A percentile compares a stretch with the other conserved stretches of the same genome.
Conservation (phyloP, 2,113 vertebrate genomes). For the Cephalopterus ornatus region DNA sequence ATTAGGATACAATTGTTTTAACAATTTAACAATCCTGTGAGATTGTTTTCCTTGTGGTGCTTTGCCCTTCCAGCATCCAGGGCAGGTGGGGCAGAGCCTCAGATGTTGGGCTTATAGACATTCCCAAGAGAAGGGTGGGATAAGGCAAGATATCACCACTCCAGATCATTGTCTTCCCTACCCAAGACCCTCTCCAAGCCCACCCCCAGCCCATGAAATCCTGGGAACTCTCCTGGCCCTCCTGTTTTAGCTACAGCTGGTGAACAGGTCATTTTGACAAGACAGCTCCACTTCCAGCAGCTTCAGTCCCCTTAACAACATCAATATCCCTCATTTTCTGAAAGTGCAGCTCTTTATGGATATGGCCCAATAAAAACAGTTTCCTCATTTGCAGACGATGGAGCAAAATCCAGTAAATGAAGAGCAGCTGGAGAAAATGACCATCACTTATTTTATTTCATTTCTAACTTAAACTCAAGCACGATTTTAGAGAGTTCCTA, state of each 20-base stretch:
- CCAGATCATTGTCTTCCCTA: not conserved
- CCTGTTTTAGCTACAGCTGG: fast-evolving
- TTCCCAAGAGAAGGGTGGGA: not conserved
- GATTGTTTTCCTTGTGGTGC: not conserved
- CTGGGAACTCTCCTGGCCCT: not conserved
- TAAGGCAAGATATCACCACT: not conserved
- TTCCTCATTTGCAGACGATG: not conserved
- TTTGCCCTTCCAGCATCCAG: not conserved
- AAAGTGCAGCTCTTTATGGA: not conserved
- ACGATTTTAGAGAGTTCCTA: not conserved
- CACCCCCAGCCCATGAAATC: not conserved
- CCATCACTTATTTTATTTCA: not conserved
- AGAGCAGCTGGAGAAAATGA: not conserved
- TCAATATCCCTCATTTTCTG: not conserved
- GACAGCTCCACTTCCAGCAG: not conserved
- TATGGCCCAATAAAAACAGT: not conserved
- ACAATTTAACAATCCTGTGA: not conserved
- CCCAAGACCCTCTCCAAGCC: not conserved
- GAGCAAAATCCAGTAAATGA: not conserved
- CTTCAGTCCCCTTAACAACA: not conserved
- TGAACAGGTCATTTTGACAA: not conserved
- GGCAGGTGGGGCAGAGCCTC: not conserved
- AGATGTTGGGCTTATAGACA: not conserved
- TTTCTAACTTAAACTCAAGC: not conserved
- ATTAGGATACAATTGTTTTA: not conserved